Conservation (phyloP, 2,888 invertebrate species). For the Graphium colonna region DNA sequence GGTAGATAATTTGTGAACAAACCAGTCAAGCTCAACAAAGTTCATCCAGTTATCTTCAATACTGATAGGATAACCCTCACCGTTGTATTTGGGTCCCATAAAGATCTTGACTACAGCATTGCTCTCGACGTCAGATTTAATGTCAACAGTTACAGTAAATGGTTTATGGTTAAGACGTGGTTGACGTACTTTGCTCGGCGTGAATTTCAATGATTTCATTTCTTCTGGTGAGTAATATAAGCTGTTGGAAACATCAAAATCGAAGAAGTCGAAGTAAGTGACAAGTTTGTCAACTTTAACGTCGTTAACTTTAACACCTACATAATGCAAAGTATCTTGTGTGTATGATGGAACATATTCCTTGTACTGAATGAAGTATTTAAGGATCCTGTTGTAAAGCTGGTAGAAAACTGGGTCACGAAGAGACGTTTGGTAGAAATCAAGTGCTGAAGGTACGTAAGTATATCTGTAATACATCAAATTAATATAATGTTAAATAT, state of each 20-base stretch:
- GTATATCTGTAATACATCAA: constrained; percentile 46
- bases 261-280: constrained; percentile 84
- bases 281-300: constrained; percentile 81
- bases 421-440: constrained; percentile 82
- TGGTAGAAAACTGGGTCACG: constrained; percentile 87
- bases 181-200: constrained; percentile 80
- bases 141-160: constrained; percentile 81
- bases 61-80: constrained; percentile 68
- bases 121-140: constrained; percentile 79
- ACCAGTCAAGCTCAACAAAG: constrained; percentile 82
- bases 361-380: constrained; percentile 81
- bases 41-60: constrained; percentile 79
- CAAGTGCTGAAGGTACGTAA: constrained; percentile 79
- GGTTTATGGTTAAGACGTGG: constrained; percentile 85
- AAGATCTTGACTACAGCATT: constrained; percentile 83
- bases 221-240: constrained; percentile 49
- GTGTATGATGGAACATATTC: constrained; percentile 79
- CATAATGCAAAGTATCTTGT: constrained; percentile 75
- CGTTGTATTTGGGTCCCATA: constrained; percentile 85
- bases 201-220: constrained; percentile 50
- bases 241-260: constrained; percentile 81
- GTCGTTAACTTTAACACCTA: constrained; percentile 81
- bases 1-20: constrained; percentile 76
- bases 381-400: constrained; percentile 81
- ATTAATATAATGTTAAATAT: too few relatives aligned